Conservation (phyloP, 2,888 invertebrate species). For the Galerucella pusilla region DNA sequence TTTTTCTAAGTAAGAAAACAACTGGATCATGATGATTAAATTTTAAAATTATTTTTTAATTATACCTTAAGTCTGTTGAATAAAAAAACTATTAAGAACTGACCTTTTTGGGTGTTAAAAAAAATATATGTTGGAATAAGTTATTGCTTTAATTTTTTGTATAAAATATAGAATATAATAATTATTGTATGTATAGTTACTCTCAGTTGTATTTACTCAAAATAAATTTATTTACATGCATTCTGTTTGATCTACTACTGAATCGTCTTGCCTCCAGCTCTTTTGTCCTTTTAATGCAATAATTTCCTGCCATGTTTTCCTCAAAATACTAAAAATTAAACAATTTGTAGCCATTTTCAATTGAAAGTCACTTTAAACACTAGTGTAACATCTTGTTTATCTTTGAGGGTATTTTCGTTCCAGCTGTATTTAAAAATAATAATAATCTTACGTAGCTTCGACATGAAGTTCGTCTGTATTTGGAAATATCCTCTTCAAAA, state of each 20-base stretch:
- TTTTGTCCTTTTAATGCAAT: slow-evolving; percentile 69
- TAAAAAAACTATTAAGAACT: slow-evolving; percentile 33
- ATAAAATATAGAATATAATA: slow-evolving; percentile 47
- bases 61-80: slow-evolving; percentile 23
- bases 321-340: slow-evolving; percentile 66
- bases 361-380: no score
- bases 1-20: slow-evolving; percentile 34
- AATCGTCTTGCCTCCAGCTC: slow-evolving; percentile 69
- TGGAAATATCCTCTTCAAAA: slow-evolving; percentile 68
- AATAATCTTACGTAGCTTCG: slow-evolving; percentile 65
- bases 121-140: slow-evolving; percentile 40
- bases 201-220: slow-evolving; percentile 57
- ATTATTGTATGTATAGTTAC: slow-evolving; percentile 49
- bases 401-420: background rate
- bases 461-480: slow-evolving; percentile 67
- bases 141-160: slow-evolving; percentile 49
- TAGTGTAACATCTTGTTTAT: no score
- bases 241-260: slow-evolving; percentile 56
- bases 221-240: slow-evolving; percentile 60
- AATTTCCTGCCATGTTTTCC: slow-evolving; percentile 71
- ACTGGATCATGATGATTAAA: slow-evolving; percentile 22
- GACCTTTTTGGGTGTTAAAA: slow-evolving; percentile 36
- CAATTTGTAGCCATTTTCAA: no score
- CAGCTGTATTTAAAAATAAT: slow-evolving; percentile 10
- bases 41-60: slow-evolving; percentile 25